These are phyloP conservation scores for Sebastes elongatus DNA, from an alignment of 2,797 vertebrate genomes.

Conservation along the genomic window DNA sequence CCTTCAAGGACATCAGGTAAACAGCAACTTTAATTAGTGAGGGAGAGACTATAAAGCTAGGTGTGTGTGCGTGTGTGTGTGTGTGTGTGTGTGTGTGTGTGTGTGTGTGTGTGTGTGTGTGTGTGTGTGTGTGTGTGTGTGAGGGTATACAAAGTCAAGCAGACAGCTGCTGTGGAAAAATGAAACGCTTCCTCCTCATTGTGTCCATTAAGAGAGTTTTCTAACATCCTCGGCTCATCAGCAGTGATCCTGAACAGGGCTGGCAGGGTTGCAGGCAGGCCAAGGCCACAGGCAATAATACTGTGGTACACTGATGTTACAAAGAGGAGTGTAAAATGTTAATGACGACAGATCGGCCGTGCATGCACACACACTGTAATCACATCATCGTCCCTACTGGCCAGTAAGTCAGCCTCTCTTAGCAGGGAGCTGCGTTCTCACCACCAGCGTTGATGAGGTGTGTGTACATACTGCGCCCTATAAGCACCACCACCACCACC, in stretches of 20 bases:
- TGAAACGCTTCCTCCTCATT: conserved; percentile 53
- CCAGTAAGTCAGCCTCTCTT: conserved; percentile 30
- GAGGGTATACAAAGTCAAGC: conserved; percentile 32
- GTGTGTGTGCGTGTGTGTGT: background rate
- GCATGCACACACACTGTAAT: conserved; percentile 56
- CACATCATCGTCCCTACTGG: conserved; percentile 43
- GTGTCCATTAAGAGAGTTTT: conserved; percentile 62
- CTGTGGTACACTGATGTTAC: conserved; percentile 45
- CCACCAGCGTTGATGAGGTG: conserved; percentile 4
- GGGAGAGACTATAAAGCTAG: background rate
- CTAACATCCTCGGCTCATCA: conserved; percentile 55
- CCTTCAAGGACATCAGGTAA: conserved; percentile 45
- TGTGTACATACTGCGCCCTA: background rate
- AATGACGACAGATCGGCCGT: conserved; percentile 60
- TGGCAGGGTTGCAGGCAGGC: conserved; percentile 50
- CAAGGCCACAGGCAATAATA: conserved; percentile 36
- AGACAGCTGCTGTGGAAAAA: conserved; percentile 62
- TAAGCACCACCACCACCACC: background rate
- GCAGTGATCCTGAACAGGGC: conserved; percentile 60
- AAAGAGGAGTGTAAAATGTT: conserved; percentile 66
- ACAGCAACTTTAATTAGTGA: conserved; percentile 55
- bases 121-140: background rate
- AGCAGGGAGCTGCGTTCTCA: conserved; percentile 9
- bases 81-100: background rate
- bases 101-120: background rate